Base-by-base conservation (phyloP, 2,797 vertebrate genomes). In the Thripadectes ignobilis region DNA sequence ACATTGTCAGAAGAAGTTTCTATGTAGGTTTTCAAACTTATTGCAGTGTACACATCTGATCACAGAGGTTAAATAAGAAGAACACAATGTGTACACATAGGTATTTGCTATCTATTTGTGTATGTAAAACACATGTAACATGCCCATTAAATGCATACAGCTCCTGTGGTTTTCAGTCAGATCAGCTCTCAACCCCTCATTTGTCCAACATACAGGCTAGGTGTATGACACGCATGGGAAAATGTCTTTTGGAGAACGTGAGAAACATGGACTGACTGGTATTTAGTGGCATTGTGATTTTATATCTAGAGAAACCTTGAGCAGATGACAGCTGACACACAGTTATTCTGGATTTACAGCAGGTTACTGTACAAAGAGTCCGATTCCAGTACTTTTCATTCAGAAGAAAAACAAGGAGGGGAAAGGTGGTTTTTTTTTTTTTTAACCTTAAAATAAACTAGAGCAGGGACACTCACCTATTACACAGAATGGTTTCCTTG, bases 401-500 rank as follows among this genome's bases (percentile, higher is more conserved):
- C 21, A 58, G 67, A 76, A 90, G 36, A 10, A 66, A 90, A 92
- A 43, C 30, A 67, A 67, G 29, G 39, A 54, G 27, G 17, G 12
- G 27, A 22, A 55, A 67, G 13, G 2, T 21, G 8, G 34, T 38
- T 36, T 36, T 36, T 36, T 36, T 38, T 38, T 63, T 66, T 88
- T 81, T 55, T 27, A 26, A 48, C 43, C 29, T 78, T 66, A 30
- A 73, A 79, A 57, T 66, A 30, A 78, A 34, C 23, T 10, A 23
- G 29, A 83, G 43, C 23, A 92, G 74, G 61, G 72, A 67, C 83
- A 97, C 97, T 99, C 97, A 99, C 99, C 99, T 97, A 99, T 99
- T 63, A 99, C 98, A 96, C 99, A 99, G 97, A 99, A 99, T 1
- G 99, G 99, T 96, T 99, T 99, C 92, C 99, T 98, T 49, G 99